Conservation (phyloP, 1,140 invertebrate genomes). For the Batillaria attramentaria region DNA sequence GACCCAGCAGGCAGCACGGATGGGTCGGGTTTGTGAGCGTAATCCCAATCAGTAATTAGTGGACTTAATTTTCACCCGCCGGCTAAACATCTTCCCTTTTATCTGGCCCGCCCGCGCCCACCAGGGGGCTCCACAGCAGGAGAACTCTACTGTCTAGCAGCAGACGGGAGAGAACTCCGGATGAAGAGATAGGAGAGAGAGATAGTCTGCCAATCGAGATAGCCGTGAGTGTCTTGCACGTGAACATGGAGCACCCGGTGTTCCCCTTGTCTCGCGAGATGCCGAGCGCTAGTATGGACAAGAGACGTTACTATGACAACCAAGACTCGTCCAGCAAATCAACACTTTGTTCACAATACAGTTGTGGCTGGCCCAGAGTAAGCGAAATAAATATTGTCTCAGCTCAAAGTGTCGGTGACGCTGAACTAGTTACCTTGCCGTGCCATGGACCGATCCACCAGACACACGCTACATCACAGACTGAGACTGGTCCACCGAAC, state of each 20-base stretch:
- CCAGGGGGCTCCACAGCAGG: neutral
- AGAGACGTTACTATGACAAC: too few relatives aligned
- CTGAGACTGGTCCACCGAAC: too few relatives aligned
- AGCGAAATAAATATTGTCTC: too few relatives aligned
- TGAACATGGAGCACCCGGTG: neutral
- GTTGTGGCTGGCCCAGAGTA: too few relatives aligned
- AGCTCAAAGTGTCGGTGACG: too few relatives aligned
- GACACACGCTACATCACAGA: too few relatives aligned
- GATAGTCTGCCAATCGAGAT: too few relatives aligned
- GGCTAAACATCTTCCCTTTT: constrained; percentile 10
- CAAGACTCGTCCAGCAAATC: too few relatives aligned
- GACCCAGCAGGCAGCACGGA: neutral
- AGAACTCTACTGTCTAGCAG: neutral
- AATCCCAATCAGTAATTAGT: constrained; percentile 26
- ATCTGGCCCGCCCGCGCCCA: constrained; percentile 8
- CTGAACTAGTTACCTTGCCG: too few relatives aligned
- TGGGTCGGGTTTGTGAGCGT: neutral
- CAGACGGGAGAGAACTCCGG: neutral
- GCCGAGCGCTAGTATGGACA: too few relatives aligned
- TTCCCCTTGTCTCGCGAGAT: neutral
- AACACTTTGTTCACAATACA: too few relatives aligned
- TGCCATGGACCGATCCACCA: too few relatives aligned
- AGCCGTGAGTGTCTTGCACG: neutral
- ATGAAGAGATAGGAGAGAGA: constrained; percentile 1
- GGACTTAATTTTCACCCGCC: constrained; percentile 19